These are phyloP conservation scores for Hippocampus kuda DNA, from an alignment of 2,797 vertebrate genomes.

Conservation along the genomic window DNA sequence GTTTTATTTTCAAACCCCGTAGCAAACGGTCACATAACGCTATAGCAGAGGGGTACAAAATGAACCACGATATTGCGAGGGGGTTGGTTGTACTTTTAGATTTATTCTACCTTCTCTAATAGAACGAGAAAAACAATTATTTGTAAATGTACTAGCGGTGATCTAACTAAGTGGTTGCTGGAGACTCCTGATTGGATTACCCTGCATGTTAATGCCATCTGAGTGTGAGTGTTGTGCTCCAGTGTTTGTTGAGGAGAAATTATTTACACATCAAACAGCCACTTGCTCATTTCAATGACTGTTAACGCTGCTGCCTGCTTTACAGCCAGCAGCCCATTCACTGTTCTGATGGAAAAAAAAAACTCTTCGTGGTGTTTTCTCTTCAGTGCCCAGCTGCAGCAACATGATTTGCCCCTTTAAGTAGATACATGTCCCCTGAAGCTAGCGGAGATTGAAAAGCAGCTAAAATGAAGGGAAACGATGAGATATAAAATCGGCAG, in stretches of 20 bases:
- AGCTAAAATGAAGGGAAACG: neutral
- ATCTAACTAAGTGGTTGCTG: neutral
- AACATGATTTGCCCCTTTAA: constrained; percentile 5
- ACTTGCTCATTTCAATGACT: constrained; percentile 3
- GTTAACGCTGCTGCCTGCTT: neutral
- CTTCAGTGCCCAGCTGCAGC: neutral
- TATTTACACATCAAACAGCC: neutral
- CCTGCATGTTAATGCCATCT: neutral
- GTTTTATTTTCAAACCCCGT: too few species aligned
- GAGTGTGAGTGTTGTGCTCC: neutral
- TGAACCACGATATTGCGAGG: too few species aligned
- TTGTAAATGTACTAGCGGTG: neutral
- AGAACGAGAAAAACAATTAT: neutral
- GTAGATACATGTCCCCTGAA: neutral
- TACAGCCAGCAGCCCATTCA: neutral
- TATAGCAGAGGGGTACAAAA: too few species aligned
- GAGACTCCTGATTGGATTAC: neutral
- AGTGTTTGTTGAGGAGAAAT: neutral
- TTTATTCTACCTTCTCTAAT: too few species aligned
- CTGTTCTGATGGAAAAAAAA: neutral
- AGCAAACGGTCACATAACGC: too few species aligned
- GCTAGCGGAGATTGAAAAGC: neutral
- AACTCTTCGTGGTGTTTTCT: neutral
- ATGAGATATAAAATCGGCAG: constrained; percentile 2
- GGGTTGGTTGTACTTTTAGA: too few species aligned